A percentile compares a stretch with the other conserved stretches of the same genome.
These are phyloP conservation scores for Aegithalos caudatus DNA, from an alignment of 2,113 vertebrate species.

Conservation along the genomic window DNA sequence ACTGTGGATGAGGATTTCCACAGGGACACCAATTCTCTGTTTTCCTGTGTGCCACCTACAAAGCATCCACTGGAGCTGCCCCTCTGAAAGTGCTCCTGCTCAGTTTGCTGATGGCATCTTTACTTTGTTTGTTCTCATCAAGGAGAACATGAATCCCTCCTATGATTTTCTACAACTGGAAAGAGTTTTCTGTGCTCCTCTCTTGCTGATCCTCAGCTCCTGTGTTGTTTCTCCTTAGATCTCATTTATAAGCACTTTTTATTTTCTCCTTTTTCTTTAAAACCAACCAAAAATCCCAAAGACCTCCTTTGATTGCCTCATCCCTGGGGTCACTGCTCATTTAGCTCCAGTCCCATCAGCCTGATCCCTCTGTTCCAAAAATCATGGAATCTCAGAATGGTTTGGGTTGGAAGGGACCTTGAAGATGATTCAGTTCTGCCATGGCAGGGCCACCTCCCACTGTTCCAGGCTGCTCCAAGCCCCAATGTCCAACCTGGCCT, in stretches of 20 bases:
- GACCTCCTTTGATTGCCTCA: neutral
- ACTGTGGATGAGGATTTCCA: neutral
- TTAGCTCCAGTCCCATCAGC: neutral
- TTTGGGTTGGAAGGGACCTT: neutral
- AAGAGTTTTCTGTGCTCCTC: neutral
- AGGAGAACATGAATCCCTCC: neutral
- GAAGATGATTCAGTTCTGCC: fast-evolving
- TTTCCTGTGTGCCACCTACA: neutral
- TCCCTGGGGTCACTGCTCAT: neutral
- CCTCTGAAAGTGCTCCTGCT: neutral
- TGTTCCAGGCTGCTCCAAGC: neutral
- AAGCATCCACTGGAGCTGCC: neutral
- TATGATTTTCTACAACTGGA: neutral
- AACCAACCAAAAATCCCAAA: neutral
- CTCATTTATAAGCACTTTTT: neutral
- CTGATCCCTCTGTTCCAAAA: neutral
- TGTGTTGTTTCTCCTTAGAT: neutral
- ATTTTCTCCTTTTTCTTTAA: neutral
- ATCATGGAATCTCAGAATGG: neutral
- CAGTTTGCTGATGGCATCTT: neutral
- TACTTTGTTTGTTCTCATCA: neutral
- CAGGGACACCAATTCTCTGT: neutral
- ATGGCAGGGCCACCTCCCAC: neutral
- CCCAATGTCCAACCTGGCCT: neutral
- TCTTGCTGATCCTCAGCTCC: neutral